Evolutionary conservation across 2,113 vertebrate species (phyloP), one percentile per base, ranked within the genome.

Genomic region (Atractosteus spatula): DNA sequence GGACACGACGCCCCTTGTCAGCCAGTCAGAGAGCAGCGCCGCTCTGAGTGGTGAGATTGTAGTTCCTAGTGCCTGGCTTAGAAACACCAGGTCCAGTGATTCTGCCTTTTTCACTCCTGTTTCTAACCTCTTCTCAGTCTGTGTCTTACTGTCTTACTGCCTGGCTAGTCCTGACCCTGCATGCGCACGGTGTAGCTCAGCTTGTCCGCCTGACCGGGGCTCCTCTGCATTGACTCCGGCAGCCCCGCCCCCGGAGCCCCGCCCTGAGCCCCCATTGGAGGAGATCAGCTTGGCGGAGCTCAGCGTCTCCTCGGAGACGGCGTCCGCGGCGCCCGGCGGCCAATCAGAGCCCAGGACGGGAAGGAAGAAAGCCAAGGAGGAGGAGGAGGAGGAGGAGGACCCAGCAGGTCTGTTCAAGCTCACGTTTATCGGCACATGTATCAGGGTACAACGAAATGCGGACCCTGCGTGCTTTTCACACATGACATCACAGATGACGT

Each of bases 191-290:
- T 65, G 8, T 41, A 8, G 42, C 3, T 11, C 29, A 29, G 29
- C 29, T 29, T 29, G 29, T 29, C 29, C 29, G 29, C 29, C 29
- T 29, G 29, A 29, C 29, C 29, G 29, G 29, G 47, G 8, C 11
- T 8, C 5, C 29, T 71, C 7, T 69, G 10, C 43, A n/a, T 68
- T 43, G 12, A 41, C 44, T 51, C 45, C 55, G 2, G 17, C 75
- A 91, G 88, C 88, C 75, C 41, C 41, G 11, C 87, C 84, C 71
- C 80, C 84, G 13, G 90, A 91, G 66, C 80, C 90, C 29, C 78
- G 83, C 59, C 85, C 84, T 71, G 91, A 92, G 61, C 89, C 88
- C 72, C 83, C 87, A 6, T 47, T 93, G 79, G 91, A 91, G 43
- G 89, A 89, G 77, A 89, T 93, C 69, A 86, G 75, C 29, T 68